Evolutionary conservation across 1,140 invertebrate species (phyloP), one percentile per base, ranked within the genome.

Genomic region (Brachionus sp.): DNA sequence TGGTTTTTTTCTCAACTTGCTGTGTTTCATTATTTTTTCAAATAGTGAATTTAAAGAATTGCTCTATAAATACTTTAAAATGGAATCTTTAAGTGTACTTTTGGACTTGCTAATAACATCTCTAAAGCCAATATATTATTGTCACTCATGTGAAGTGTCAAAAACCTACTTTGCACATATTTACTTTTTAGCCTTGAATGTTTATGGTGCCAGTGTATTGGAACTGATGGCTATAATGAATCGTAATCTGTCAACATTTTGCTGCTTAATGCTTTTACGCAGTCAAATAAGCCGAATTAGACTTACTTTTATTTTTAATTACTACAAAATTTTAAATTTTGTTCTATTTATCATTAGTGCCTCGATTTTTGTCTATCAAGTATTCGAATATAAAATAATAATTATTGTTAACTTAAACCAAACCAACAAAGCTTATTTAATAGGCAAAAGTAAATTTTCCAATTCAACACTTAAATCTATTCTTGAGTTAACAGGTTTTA

Each of bases 31-130:
- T 3, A 19, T 73, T 3, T 10, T 39, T 73, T 73, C 68, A 25
- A 73, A 73, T 73, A 13, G 6, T 42, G 9, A 73, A 39, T 73
- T 73, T 19, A 73, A 73, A 42, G 33, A 73, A 16, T 39, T 73
- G 10, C 10, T 73, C 5, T 73, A 73, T 16, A 73, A 73, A 23
- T 73, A 73, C 19, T 35, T 73, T 10, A 73, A 42, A 73, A 73
- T 73, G 68, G 68, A 73, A 73, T 42, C 35, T 39, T 42, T 73
- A 9, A 16, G n/a, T 16, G 16, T 73, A 9, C 37, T 73, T 4
- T 9, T 73, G 13, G 68, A 73, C 16, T 42, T 73, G 7, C 35
- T 73, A 16, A 42, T 42, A 3, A 23, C 68, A 39, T 37, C 68
- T 5, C 7, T 73, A 9, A 73, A 44, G 19, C 68, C 68, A 16